Evolutionary conservation across 2,888 invertebrate species (phyloP).

Genomic region (Sarcophaga variegata): DNA sequence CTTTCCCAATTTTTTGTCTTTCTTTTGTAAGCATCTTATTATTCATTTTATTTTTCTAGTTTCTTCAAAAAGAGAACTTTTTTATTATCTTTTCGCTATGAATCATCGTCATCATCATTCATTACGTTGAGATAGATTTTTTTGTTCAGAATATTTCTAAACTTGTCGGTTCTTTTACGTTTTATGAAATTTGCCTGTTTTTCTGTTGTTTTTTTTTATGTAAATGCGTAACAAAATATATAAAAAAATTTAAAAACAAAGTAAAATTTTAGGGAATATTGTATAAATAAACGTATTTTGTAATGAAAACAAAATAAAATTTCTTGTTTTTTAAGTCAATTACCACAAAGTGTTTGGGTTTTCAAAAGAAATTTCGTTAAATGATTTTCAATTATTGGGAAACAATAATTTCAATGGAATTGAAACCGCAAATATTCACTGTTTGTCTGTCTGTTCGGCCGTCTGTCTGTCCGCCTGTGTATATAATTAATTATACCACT

Average conservation of each 20-base stretch:
- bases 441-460: neutral
- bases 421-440: conserved; percentile 40
- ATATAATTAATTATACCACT: neutral
- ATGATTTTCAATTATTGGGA: conserved; percentile 52
- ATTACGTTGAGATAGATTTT: neutral
- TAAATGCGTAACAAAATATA: conserved; percentile 47
- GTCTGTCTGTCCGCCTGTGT: neutral
- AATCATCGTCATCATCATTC: neutral
- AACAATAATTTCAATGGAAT: conserved; percentile 18
- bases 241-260: neutral
- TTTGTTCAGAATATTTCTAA: conserved; percentile 1
- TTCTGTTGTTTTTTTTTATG: neutral
- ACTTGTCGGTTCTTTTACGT: neutral
- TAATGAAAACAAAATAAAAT: neutral
- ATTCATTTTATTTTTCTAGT: too few relatives aligned
- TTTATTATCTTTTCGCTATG: neutral
- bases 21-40: neutral
- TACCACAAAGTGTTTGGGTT: conserved; percentile 9
- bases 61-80: neutral
- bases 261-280: neutral
- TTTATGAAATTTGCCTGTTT: neutral
- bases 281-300: neutral
- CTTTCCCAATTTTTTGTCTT: neutral
- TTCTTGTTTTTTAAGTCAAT: conserved; percentile 10
- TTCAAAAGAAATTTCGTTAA: conserved; percentile 13